Base-by-base conservation (phyloP, 2,797 vertebrate genomes). In the Hyperoplus immaculatus region DNA sequence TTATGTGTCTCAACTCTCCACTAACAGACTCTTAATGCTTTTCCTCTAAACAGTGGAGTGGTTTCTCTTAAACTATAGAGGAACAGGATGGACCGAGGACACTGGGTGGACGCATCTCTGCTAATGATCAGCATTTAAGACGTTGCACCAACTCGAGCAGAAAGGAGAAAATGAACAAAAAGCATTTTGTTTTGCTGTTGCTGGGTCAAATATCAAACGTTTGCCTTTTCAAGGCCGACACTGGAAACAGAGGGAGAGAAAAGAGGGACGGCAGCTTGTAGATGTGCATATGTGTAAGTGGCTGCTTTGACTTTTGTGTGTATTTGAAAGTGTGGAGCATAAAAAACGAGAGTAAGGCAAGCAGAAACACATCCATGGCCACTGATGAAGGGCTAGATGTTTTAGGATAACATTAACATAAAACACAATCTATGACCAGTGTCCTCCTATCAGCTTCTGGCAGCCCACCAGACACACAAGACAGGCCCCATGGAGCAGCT, bases 101-200 rank as follows among this genome's bases (percentile, higher is more conserved):
- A 72, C 46, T 7, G 54, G 72, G 69, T 70, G 59, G 68, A 43
- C 9, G 3, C 75, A 68, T 81, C 75, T 64, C 69, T 62, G 72
- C 46, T 88, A 87, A 92, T 91, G 75, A 87, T 64, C 72, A 74
- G 81, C 79, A 77, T 76, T 88, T 82, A 75, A 71, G 63, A 72
- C 53, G 42, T n/a, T 81, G 69, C 54, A 68, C 18, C 63, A 73
- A 83, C 29, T 55, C 10, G n/a, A 81, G 68, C 76, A 70, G 57
- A 82, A 76, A 49, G 4, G 38, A 64, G 69, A 54, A 80, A 79
- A 87, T 82, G 8, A 69, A 70, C 65, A 60, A 45, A 47, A 76
- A 68, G 65, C n/a, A 39, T 58, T 66, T 59, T 0, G 14, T 46
- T 75, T 67, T 61, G 43, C 58, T 51, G 42, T 58, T 58, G 38